Evolutionary conservation across 2,113 vertebrate genomes (phyloP), one percentile per base, ranked within the genome.

Genomic region (Hemichromis elongatus): DNA sequence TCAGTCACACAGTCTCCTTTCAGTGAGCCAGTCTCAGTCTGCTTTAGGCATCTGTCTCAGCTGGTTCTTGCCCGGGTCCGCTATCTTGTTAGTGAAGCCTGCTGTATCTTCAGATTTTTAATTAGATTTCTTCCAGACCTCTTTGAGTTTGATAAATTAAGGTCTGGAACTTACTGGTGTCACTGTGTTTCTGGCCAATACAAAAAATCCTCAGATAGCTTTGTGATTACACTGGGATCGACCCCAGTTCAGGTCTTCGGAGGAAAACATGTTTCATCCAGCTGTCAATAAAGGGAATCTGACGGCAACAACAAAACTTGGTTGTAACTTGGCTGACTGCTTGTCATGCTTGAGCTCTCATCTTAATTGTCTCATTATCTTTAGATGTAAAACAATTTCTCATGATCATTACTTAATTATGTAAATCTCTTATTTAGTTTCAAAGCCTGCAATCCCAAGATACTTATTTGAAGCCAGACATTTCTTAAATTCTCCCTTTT

Each of bases 281-380:
- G 45, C 70, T 75, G 70, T 75, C 70, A 75, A 75, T 75, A 75
- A 75, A 13, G 70, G 13, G 45, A 52, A 52, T 75, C 26, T 52
- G 70, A 75, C 4, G 6, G 52, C 70, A 33, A 8, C 45, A 55
- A 37, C 56, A 42, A 55, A 61, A 63, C 16, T 6, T 42, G 66
- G 77, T 59, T 73, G 70, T 8, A 79, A 55, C 37, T 53, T 6
- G 35, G 35, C 45, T 50, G 80, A 73, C 79, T 84, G 66, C 35
- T 9, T 79, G 83, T 66, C 83, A 50, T 61, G 70, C 56, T 87
- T 66, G 45, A 85, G 80, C 78, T 82, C 14, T 47, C 35, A 19
- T 26, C 35, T 63, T 90, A 77, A 92, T 87, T 81, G 63, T 84
- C 70, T 89, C 50, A 59, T 81, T 78, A 87, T 86, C 35, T 88